Percentiles rank a stretch among this genome's conserved stretches.
Evolutionary conservation across 1,140 invertebrate species (phyloP).

Genomic region (Sycobia sp.): DNA sequence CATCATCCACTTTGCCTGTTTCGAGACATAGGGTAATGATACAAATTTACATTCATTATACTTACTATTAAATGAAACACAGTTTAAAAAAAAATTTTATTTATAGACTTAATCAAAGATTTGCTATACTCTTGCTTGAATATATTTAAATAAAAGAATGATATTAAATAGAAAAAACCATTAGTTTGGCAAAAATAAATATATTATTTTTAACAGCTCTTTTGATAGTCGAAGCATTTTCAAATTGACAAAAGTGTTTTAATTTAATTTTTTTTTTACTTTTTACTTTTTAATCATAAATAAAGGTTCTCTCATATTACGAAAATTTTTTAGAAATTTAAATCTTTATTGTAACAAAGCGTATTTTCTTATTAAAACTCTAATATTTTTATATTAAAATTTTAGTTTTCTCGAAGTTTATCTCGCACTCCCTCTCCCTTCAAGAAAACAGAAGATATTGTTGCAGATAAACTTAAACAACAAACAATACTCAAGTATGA

Average conservation of each 20-base stretch:
- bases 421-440: constrained; percentile 81
- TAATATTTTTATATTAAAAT: constrained; percentile 11
- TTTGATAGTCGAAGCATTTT: too few species aligned
- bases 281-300: not conserved
- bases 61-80: not conserved
- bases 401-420: constrained; percentile 71
- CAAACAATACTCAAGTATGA: constrained; percentile 47
- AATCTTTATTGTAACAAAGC: not conserved
- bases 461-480: constrained; percentile 56
- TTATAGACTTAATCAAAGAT: not conserved
- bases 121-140: too few species aligned
- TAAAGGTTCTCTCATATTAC: too few species aligned
- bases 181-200: too few species aligned
- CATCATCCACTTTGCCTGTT: constrained; percentile 49
- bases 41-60: not conserved
- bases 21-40: constrained; percentile 53
- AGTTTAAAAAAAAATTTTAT: not conserved
- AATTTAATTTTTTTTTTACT: not conserved
- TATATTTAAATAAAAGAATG: too few species aligned
- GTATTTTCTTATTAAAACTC: constrained; percentile 1
- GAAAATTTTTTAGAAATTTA: constrained; percentile 5
- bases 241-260: too few species aligned
- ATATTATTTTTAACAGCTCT: too few species aligned
- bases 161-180: too few species aligned
- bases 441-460: constrained; percentile 76